phyloP scores from a whole-genome alignment of 2,113 vertebrate species.

The Oryzias celebensis region DNA sequence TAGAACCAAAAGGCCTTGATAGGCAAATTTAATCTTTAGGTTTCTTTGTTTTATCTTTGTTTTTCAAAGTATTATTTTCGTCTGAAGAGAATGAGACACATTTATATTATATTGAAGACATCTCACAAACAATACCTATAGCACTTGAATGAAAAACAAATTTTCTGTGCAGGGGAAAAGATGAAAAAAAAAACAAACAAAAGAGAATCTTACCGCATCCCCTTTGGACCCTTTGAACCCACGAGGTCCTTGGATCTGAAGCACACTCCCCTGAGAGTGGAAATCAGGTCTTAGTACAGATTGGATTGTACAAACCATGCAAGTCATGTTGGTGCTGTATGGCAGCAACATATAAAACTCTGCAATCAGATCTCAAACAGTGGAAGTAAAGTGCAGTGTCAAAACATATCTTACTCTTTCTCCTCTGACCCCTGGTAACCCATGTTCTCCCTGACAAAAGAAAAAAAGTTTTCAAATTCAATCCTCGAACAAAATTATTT shows the following conservation, averaged over 20 bases:
- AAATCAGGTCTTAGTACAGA: no score
- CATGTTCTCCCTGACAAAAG: constrained; percentile 80
- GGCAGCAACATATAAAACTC: neutral
- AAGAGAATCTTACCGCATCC: constrained; percentile 71
- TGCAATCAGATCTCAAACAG: neutral
- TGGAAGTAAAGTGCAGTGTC: neutral
- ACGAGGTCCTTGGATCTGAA: constrained; percentile 79
- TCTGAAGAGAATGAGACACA: no score
- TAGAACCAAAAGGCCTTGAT: no score
- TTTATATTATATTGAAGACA: no score
- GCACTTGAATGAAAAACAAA: neutral
- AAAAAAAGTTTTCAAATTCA: constrained; percentile 1
- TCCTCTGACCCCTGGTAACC: constrained; percentile 81
- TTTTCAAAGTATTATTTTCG: no score
- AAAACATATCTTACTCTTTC: constrained; percentile 79
- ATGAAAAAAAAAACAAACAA: neutral
- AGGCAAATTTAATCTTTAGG: no score
- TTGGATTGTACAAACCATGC: no score
- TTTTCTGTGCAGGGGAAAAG: neutral
- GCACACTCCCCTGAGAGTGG: constrained; percentile 77
- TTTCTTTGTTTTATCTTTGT: no score
- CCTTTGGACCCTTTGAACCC: constrained; percentile 89
- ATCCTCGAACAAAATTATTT: neutral
- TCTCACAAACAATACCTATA: neutral
- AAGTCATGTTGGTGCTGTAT: no score